Conservation (phyloP, 2,113 vertebrate genomes). For the Orthonyx spaldingii region DNA sequence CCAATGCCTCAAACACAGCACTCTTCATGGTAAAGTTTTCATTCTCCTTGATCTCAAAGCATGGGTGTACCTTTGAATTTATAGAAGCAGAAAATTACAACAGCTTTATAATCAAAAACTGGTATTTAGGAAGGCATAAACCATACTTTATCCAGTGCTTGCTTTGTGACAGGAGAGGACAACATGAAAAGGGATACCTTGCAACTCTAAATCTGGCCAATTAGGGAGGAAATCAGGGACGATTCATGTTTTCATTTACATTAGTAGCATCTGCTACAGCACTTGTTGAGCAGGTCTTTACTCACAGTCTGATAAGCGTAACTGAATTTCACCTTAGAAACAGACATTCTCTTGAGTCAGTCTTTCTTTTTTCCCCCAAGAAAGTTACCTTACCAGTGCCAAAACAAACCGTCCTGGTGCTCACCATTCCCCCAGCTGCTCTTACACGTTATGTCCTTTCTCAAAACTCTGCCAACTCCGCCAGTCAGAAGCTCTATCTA, state of each 20-base stretch:
- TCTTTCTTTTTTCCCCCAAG: accelerated
- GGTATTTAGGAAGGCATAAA: not conserved
- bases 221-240: not conserved
- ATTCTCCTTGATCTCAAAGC: not conserved
- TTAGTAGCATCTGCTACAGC: not conserved
- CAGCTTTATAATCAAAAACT: not conserved
- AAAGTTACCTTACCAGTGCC: not conserved
- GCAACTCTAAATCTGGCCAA: not conserved
- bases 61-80: not conserved
- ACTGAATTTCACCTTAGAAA: not conserved
- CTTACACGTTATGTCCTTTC: accelerated
- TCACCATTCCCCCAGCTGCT: not conserved
- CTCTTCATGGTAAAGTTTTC: not conserved
- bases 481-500: not conserved
- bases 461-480: not conserved
- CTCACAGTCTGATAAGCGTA: not conserved
- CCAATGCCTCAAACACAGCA: not conserved
- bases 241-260: not conserved
- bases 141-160: not conserved
- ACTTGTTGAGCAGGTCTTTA: not conserved
- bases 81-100: not conserved
- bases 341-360: not conserved
- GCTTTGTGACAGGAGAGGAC: not conserved
- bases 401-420: not conserved
- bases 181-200: not conserved